Conservation (phyloP, 2,797 vertebrate genomes). For the Phrynocephalus vlangalii region DNA sequence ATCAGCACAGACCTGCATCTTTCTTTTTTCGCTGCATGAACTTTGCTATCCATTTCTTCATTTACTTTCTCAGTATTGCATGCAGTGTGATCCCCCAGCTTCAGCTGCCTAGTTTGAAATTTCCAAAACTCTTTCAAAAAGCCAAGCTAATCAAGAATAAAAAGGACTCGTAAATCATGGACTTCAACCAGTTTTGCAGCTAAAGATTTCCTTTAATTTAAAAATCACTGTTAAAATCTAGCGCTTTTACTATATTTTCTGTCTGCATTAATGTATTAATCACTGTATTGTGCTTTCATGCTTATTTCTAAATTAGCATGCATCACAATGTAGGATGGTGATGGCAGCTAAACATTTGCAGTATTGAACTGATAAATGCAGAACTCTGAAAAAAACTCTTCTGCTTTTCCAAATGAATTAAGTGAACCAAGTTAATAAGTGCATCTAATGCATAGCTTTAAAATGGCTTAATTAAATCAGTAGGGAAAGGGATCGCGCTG, state of each 20-base stretch:
- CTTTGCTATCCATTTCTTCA: constrained; percentile 74
- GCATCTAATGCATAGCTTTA: not conserved
- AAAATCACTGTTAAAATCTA: constrained; percentile 13
- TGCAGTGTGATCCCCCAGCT: constrained; percentile 74
- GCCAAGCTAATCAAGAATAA: constrained; percentile 57
- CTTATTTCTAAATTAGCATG: not conserved
- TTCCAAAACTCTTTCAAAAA: constrained; percentile 73
- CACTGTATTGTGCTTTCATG: not conserved
- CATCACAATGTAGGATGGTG: not conserved
- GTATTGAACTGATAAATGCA: not conserved
- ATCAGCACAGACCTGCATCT: constrained; percentile 71
- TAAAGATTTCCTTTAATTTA: not conserved
- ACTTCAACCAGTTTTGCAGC: constrained; percentile 16
- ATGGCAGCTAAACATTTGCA: not conserved
- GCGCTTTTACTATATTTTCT: not conserved
- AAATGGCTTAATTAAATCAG: not conserved
- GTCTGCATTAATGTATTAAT: constrained; percentile 5
- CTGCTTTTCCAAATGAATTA: not conserved
- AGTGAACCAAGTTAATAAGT: not conserved
- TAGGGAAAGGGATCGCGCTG: not conserved
- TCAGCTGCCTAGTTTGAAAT: constrained; percentile 68
- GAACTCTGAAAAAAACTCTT: not conserved
- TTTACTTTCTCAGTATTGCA: constrained; percentile 78
- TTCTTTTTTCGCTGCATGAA: constrained; percentile 78
- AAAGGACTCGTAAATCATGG: constrained; percentile 61